Base-by-base conservation (phyloP, 2,797 vertebrate species). In the Arctocebus calabarensis region DNA sequence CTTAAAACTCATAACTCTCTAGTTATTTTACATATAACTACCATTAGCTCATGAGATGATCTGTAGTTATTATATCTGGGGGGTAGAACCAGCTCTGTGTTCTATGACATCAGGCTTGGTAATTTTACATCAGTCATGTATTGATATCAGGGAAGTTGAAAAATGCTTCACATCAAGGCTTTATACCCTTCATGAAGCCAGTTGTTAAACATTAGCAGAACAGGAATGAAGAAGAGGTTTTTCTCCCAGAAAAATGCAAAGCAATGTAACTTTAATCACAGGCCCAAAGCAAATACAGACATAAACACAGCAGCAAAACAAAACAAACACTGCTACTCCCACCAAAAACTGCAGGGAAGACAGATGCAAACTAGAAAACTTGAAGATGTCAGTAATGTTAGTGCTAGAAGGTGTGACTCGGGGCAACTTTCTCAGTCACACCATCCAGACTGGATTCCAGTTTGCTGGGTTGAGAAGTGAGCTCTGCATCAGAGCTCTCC, bases 251-350 rank as follows among this genome's bases (percentile, higher is more conserved):
- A 71, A 88, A 78, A 8, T 71, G 1, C 29, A 83, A 83, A 78
- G 45, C 74, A 90, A 73, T 3, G 0, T 64, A 59, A 78, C 45
- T 90, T 92, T 75, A 85, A 91, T 89, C 91, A 85, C 34, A 92
- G 77, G 77, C 62, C 37, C 93, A 90, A 37, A 84, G 73, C 77
- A 95, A 96, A 93, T 61, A 85, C 20, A 91, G 62, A 20, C 48
- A 37, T 57, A 66, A n/a, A 79, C 59, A 57, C 25, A 85, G 82
- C 70, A 85, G 37, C 3, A 13, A n/a, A n/a, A 48, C 29, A 64
- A 32, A 64, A 32, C 62, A 32, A 64, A 61, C 59, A 66, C 32
- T 14, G 14, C 14, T 14, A n/a, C 16, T n/a, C 7, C 32, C n/a
- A 40, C 40, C 55, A 22, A 79, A 68, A 2, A 52, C 88, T 91